Base-by-base conservation (phyloP, 1,140 invertebrate genomes). In the Lerema accius region DNA sequence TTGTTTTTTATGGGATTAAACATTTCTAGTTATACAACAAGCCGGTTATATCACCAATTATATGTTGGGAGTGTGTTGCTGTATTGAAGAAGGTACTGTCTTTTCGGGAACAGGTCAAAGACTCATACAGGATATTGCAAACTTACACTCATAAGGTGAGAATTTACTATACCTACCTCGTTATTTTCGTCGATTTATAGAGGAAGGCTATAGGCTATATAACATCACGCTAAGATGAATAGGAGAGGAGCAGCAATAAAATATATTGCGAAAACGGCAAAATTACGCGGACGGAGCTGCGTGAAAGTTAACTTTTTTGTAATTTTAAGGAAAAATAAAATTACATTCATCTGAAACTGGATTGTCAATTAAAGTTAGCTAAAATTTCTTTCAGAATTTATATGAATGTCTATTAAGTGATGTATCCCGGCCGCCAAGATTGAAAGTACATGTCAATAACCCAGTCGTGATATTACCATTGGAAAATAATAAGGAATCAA, bases 11-110 rank as follows among this genome's bases (percentile, higher is more conserved):
- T 23, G 2, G 19, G 26, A 45, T 43, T 23, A n/a, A 23, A 13
- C 48, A 58, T 48, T 83, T 80, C 14, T 73, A 89, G 84, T 67
- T 86, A 3, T 73, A 59, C 56, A 67, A 69, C 11, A 55, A 66
- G 9, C 46, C 59, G 4, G 19, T 53, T n/a, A 50, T 66, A 0
- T 60, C 58, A 3, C 81, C 78, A 4, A 42, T 67, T 0, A 55
- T 88, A 1, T 90, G 87, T 42, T 88, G 83, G 83, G 85, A 90
- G 14, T 90, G 87, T 59, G 71, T 79, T 6, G 76, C 79, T 0
- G n/a, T 84, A 5, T 43, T 88, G 0, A 67, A 63, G 3, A 83
- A 71, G 48, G 66, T 70, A 7, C 17, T 81, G 0, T 56, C 66
- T 5, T 90, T 90, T 42, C 78, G 71, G 39, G 77, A 85, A 16